These are phyloP conservation scores for Drosophila lini DNA, from an alignment of 1,140 invertebrate species.

Conservation along the genomic window DNA sequence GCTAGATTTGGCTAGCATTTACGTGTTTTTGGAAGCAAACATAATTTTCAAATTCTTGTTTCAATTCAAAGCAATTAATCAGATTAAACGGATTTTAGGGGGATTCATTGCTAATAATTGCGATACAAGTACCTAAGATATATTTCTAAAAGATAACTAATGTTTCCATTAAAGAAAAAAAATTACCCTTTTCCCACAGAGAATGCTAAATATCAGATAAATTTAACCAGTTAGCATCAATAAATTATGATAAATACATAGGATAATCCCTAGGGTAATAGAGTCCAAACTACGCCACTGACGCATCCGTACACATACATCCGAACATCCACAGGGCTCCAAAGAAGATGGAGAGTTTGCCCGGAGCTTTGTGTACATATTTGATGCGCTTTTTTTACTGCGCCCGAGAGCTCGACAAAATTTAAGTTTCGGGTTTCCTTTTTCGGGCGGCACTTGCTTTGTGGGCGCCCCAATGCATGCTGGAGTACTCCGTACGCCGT, in stretches of 20 bases:
- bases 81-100: too few relatives aligned
- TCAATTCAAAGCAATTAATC: background rate
- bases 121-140: too few relatives aligned
- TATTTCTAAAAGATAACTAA: background rate
- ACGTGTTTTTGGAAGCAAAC: background rate
- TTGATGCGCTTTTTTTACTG: conserved; percentile 56
- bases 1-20: background rate
- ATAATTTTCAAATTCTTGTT: background rate
- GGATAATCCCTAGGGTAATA: background rate
- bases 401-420: conserved; percentile 45
- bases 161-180: background rate
- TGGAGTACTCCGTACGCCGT: conserved; percentile 27
- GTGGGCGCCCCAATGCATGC: conserved; percentile 44
- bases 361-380: conserved; percentile 53
- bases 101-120: too few relatives aligned
- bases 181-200: background rate
- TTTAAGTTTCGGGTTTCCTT: conserved; percentile 57
- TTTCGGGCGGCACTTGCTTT: conserved; percentile 55
- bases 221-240: background rate
- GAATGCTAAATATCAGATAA: too few relatives aligned
- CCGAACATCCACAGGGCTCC: background rate
- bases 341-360: conserved; percentile 30
- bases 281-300: background rate
- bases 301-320: conserved; percentile 5
- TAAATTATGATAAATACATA: background rate